Percentiles rank a stretch among this genome's conserved stretches.
Conservation (phyloP, 2,797 vertebrate species). For the Lophius americanus region DNA sequence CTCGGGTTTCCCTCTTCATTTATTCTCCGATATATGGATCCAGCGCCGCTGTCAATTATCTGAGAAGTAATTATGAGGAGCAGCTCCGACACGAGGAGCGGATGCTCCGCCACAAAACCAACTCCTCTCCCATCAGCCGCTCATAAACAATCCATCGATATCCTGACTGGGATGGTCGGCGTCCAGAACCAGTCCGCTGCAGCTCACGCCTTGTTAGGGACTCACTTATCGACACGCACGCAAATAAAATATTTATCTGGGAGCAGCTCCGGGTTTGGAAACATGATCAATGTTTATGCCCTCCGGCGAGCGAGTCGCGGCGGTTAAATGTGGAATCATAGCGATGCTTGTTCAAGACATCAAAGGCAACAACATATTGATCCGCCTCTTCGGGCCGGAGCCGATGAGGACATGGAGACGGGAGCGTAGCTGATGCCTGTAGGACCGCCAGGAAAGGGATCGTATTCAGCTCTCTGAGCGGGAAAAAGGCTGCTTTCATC, state of each 20-base stretch:
- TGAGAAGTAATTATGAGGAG: conserved; percentile 48
- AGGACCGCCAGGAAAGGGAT: no score
- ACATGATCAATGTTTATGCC: conserved; percentile 54
- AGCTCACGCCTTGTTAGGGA: conserved; percentile 19
- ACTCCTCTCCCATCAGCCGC: conserved; percentile 64
- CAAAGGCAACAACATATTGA: conserved; percentile 41
- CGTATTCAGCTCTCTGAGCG: no score
- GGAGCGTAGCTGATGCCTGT: conserved; percentile 1
- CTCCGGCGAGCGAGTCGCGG: conserved; percentile 56
- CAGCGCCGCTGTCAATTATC: conserved; percentile 56
- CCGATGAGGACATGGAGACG: background rate
- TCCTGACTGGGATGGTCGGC: conserved; percentile 24
- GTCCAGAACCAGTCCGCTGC: conserved; percentile 31
- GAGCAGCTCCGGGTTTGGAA: conserved; percentile 54
- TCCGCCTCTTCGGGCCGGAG: conserved; percentile 15
- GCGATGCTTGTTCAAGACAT: conserved; percentile 44
- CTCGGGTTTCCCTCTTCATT: conserved; percentile 6
- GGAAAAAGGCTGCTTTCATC: no score
- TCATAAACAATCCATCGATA: conserved; percentile 68
- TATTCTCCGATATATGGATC: conserved; percentile 2
- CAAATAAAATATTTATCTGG: conserved; percentile 65
- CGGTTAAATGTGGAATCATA: conserved; percentile 45
- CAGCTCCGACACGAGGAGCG: conserved; percentile 35
- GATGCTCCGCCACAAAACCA: conserved; percentile 56
- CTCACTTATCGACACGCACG: conserved; percentile 37